Conservation (phyloP, 2,888 invertebrate genomes). For the Leucania comma region DNA sequence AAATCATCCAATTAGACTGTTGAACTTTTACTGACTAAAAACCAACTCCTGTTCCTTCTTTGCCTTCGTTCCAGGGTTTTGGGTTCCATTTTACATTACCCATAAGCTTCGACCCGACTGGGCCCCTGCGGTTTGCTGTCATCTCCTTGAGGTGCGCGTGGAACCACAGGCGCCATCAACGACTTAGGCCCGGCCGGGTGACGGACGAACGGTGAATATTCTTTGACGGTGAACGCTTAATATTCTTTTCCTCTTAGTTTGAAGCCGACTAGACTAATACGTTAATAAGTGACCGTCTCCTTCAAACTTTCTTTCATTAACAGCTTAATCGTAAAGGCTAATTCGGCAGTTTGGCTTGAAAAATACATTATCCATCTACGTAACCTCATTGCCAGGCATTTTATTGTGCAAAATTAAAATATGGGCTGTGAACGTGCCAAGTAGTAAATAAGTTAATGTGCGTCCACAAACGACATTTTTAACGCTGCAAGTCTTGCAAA, state of each 20-base stretch:
- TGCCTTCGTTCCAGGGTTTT: no score
- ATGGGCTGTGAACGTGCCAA: slow-evolving; percentile 41
- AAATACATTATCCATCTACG: slow-evolving; percentile 37
- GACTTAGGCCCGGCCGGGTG: no score
- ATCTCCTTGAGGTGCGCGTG: no score
- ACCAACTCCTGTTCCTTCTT: no score
- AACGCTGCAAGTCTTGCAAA: slow-evolving; percentile 24
- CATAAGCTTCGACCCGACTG: no score
- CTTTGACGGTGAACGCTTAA: no score
- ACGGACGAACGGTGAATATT: no score
- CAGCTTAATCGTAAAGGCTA: slow-evolving; percentile 30
- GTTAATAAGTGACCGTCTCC: not conserved
- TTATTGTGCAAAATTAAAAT: slow-evolving; percentile 49
- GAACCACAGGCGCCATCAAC: no score
- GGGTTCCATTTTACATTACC: no score
- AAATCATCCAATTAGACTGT: no score
- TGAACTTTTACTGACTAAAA: no score
- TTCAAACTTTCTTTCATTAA: slow-evolving; percentile 29
- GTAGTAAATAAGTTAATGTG: slow-evolving; percentile 41
- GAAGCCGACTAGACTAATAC: not conserved
- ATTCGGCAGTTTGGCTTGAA: slow-evolving; percentile 40
- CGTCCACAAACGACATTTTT: slow-evolving; percentile 35
- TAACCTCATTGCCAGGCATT: slow-evolving; percentile 43
- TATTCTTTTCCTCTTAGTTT: not conserved
- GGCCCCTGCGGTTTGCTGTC: no score